A percentile compares a stretch with the other conserved stretches of the same genome.
Evolutionary conservation across 1,140 invertebrate genomes (phyloP).

Genomic region (Drosophila pectinifera): DNA sequence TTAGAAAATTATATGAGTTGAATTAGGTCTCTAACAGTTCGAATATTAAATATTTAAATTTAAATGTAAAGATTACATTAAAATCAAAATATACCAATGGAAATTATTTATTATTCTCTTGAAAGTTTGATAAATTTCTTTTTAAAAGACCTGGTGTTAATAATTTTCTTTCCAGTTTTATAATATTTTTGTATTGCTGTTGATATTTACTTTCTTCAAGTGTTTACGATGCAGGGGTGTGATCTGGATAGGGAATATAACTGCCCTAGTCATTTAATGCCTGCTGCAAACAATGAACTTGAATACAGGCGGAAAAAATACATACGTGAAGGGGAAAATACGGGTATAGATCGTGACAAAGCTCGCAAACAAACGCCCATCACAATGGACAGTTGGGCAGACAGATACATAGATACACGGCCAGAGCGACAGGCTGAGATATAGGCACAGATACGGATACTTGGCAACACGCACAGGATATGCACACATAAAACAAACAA

Average conservation of each 20-base stretch:
- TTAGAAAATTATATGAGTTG: too few relatives aligned
- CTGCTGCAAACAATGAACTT: conserved; percentile 73
- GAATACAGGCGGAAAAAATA: conserved; percentile 16
- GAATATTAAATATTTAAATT: too few relatives aligned
- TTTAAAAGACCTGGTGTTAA: too few relatives aligned
- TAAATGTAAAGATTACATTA: too few relatives aligned
- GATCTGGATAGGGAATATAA: conserved; percentile 40
- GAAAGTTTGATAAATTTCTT: too few relatives aligned
- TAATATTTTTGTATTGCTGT: too few relatives aligned
- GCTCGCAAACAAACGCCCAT: conserved; percentile 72
- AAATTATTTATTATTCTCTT: too few relatives aligned
- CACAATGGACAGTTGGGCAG: conserved; percentile 75
- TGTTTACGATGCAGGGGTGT: conserved; percentile 3
- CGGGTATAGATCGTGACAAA: conserved; percentile 80
- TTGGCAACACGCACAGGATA: conserved; percentile 36
- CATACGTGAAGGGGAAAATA: conserved; percentile 40
- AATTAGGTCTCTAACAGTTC: too few relatives aligned
- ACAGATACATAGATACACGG: conserved; percentile 68
- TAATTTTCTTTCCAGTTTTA: too few relatives aligned
- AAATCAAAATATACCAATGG: too few relatives aligned
- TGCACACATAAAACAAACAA: conserved; percentile 71
- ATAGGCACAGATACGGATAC: conserved; percentile 38
- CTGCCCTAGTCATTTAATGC: conserved; percentile 66
- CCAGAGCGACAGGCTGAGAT: conserved; percentile 54
- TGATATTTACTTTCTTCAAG: neutral